Base-by-base conservation (phyloP, 2,888 invertebrate species). In the Priocnemis perturbator region DNA sequence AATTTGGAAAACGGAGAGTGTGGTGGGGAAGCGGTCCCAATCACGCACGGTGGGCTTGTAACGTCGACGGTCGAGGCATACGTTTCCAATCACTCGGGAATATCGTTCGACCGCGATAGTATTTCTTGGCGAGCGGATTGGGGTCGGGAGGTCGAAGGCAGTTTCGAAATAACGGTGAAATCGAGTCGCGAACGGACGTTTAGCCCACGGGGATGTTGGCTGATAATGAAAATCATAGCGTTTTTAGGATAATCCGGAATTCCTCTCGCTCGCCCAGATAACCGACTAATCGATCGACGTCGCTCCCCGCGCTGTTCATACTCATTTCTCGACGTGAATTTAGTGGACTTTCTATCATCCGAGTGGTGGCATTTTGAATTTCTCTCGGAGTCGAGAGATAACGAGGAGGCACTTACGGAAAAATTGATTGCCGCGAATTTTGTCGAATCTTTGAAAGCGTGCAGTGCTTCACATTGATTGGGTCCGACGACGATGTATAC, bases 111-210 rank as follows among this genome's bases (percentile, higher is more conserved):
- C 21, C 5, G 15, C 14, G 14, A 44, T n/a, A 14, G 26, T 44
- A 20, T 37, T 45, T 30, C 26, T 2, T 26, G 26, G 26, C 26
- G 5, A 5, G 26, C 26, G 26, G 5, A 81, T 77, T 73, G 76
- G 72, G 76, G 78, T 77, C 71, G 77, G 71, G 73, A 72, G 76
- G 78, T 81, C 77, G 76, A 74, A 56, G 72, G 26, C 48, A 62
- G 66, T 76, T 68, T 74, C 65, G 74, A 74, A 73, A 72, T 81
- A 81, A 81, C 80, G 79, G 81, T 83, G 69, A 71, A 78, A 75
- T 70, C 11, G 75, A 76, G 68, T 64, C 74, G 60, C 56, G 60
- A 20, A 67, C 44, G 61, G 48, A 58, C 30, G 20, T 63, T 11
- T n/a, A 37, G 45, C 45, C 56, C 48, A 37, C 7, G 37, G 14